These are phyloP conservation scores for Corapipo altera DNA, from an alignment of 2,113 vertebrate genomes.

Conservation along the genomic window DNA sequence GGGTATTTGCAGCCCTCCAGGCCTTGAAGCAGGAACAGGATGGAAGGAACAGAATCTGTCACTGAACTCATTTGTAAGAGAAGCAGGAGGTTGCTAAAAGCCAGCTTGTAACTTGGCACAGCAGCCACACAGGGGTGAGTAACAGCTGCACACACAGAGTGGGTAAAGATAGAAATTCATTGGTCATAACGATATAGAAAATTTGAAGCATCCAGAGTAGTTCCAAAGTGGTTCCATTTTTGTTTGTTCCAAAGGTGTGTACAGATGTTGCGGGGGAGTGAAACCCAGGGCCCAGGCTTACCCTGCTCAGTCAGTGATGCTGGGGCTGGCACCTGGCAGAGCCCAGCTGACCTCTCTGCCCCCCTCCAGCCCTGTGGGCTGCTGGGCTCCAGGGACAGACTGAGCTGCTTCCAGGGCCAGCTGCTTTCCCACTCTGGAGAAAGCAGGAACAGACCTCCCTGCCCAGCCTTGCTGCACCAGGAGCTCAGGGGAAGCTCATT, in stretches of 20 bases:
- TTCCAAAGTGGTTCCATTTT: background rate
- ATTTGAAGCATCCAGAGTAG: background rate
- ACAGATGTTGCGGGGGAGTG: background rate
- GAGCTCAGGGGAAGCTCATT: background rate
- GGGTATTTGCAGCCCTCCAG: background rate
- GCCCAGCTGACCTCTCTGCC: background rate
- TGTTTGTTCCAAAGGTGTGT: rapidly evolving
- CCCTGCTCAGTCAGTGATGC: rapidly evolving
- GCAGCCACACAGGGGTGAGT: background rate
- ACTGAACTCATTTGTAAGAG: background rate
- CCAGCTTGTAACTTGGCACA: background rate
- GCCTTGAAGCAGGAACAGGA: background rate
- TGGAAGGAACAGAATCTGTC: background rate
- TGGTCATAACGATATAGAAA: background rate
- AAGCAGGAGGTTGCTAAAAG: background rate
- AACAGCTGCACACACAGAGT: background rate
- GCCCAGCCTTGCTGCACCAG: rapidly evolving
- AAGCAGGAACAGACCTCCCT: background rate
- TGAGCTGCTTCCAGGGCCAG: background rate
- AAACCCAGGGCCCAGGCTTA: background rate
- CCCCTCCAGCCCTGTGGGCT: too few relatives aligned
- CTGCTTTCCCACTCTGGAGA: rapidly evolving
- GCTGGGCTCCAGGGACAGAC: background rate
- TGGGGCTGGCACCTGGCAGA: background rate
- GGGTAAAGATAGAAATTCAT: background rate